Conservation (phyloP, 2,797 vertebrate genomes). For the Myoxocephalus aenaeus region DNA sequence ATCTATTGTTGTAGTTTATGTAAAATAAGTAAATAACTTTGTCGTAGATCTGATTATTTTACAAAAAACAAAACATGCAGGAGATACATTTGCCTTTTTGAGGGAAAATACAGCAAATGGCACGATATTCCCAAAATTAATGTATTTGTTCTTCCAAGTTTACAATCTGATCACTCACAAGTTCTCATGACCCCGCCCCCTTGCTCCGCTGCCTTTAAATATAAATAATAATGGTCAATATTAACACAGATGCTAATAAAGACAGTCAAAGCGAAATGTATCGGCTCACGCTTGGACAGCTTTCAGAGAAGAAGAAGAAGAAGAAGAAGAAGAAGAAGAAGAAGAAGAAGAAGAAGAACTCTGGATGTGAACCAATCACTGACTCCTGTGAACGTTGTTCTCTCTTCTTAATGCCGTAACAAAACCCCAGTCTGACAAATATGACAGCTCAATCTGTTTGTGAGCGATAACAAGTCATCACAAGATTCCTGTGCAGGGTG, state of each 20-base stretch:
- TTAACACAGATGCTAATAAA: background rate
- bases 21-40: background rate
- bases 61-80: too few relatives aligned
- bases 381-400: slow-evolving; percentile 34
- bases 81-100: too few relatives aligned
- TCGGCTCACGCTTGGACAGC: slow-evolving; percentile 20
- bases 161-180: too few relatives aligned
- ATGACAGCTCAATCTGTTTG: slow-evolving; percentile 59
- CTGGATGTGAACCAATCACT: slow-evolving; percentile 6
- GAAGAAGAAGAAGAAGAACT: background rate
- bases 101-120: too few relatives aligned
- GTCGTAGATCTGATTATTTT: too few relatives aligned
- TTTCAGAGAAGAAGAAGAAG: background rate
- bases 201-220: background rate
- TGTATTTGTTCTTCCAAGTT: too few relatives aligned
- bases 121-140: too few relatives aligned
- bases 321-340: background rate
- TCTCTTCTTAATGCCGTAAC: slow-evolving; percentile 46
- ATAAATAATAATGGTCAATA: background rate
- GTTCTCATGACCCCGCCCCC: too few relatives aligned
- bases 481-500: slow-evolving; percentile 79
- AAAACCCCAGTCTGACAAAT: slow-evolving; percentile 55
- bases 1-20: background rate
- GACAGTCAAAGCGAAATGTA: background rate
- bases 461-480: slow-evolving; percentile 85